Evolutionary conservation across 2,888 invertebrate species (phyloP).

Genomic region (Teleiodes luculella): DNA sequence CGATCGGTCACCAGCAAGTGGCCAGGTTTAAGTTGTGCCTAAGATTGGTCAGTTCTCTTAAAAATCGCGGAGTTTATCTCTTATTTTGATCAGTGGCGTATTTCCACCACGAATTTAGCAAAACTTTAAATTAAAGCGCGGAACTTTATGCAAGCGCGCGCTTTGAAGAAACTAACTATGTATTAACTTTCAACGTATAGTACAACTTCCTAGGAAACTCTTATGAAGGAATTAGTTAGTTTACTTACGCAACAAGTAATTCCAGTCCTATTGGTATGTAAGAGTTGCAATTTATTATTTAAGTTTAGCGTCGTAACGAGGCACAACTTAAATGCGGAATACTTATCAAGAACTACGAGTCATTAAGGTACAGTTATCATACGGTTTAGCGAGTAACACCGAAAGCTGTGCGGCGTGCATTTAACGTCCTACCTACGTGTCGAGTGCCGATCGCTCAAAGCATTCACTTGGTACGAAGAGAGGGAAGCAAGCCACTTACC

Average conservation of each 20-base stretch:
- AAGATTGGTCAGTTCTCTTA: conserved; percentile 19
- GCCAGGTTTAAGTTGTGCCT: conserved; percentile 66
- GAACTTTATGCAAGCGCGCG: conserved; percentile 37
- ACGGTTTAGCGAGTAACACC: conserved; percentile 64
- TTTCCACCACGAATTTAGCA: conserved; percentile 38
- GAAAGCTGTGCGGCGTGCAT: conserved; percentile 74
- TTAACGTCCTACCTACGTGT: conserved; percentile 45
- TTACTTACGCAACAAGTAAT: conserved; percentile 31
- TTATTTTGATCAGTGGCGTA: conserved; percentile 29
- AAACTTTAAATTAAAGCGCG: conserved; percentile 53
- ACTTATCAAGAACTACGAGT: conserved; percentile 51
- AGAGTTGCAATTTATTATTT: conserved; percentile 11
- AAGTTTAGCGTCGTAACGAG: conserved; percentile 24
- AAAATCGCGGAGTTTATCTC: conserved; percentile 10
- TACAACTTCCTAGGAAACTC: conserved; percentile 45
- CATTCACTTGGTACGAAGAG: conserved; percentile 29
- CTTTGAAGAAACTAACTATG: conserved; percentile 44
- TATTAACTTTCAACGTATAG: conserved; percentile 46
- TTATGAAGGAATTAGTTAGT: conserved; percentile 36
- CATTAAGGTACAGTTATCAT: conserved; percentile 47
- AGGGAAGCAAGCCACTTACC: conserved; percentile 81
- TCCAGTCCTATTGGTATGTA: conserved; percentile 22
- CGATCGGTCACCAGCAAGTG: conserved; percentile 64
- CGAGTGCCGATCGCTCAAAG: conserved; percentile 72
- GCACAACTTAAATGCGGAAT: conserved; percentile 63